Base-by-base conservation (phyloP, 1,140 invertebrate genomes). In the Papilio polyxenes region DNA sequence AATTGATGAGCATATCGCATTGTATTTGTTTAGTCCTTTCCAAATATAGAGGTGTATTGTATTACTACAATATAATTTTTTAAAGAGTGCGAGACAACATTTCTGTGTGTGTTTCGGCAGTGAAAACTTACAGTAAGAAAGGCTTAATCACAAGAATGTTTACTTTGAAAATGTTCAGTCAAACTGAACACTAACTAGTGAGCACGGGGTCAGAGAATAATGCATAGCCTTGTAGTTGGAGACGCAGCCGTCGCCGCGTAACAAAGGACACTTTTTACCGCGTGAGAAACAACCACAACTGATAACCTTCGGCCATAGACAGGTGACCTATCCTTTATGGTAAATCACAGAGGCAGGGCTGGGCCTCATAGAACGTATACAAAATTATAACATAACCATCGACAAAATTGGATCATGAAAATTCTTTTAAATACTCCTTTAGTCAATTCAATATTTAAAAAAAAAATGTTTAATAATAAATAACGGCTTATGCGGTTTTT, bases 221-320 rank as follows among this genome's bases (percentile, higher is more conserved):
- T 53, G 49, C 44, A 86, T 84, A 87, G 75, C 31, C 81, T 44
- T 81, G 75, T 10, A 9, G 51, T 53, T 53, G 23, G 75, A 49
- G 75, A 77, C 75, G 75, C 49, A 53, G 81, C n/a, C 48, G 59
- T 11, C 51, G 76, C 56, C 75, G 82, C 53, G 62, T 49, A 77
- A 85, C 80, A 85, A 88, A 90, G 87, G 88, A 88, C 88, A 88
- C 82, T 88, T 89, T 89, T 89, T 89, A 88, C 87, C 75, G 79
- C 86, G 90, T 91, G 90, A 84, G 90, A 91, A 91, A 75, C 80
- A 77, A 75, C 59, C 62, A 40, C 56, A 59, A 44, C 49, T 9
- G n/a, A 7, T 80, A 86, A 81, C 90, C 89, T 91, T 91, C 89
- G 85, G 82, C 86, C 85, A 86, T 72, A 82, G 74, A 49, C 80